Evolutionary conservation across 2,888 invertebrate species (phyloP).

Genomic region (Papilio demoleus): DNA sequence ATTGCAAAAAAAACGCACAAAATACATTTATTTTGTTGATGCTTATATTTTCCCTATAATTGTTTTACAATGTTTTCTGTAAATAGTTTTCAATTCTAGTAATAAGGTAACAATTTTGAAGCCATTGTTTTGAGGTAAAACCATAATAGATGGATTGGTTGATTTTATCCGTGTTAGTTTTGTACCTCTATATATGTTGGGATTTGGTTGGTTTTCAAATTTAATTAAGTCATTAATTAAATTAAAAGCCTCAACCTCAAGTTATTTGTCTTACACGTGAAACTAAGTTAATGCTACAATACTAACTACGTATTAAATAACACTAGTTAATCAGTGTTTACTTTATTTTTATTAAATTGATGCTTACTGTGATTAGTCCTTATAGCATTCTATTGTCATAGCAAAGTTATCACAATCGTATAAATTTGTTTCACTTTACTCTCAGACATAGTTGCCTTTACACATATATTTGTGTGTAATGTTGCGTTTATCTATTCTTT

Average conservation of each 20-base stretch:
- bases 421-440: neutral
- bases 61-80: no score
- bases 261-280: neutral
- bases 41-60: no score
- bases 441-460: neutral
- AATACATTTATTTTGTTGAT: no score
- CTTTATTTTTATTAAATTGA: no score
- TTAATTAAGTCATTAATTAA: conserved; percentile 30
- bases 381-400: no score
- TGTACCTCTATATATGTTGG: conserved; percentile 5
- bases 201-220: conserved; percentile 4
- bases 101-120: neutral
- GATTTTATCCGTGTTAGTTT: neutral
- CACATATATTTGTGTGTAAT: neutral
- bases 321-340: no score
- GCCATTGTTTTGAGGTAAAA: neutral
- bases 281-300: conserved; percentile 1
- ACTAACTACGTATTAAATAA: no score
- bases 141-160: neutral
- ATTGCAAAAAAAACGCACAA: no score
- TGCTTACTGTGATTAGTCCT: no score
- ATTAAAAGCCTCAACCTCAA: conserved; percentile 16
- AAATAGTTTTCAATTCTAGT: no score
- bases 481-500: conserved; percentile 8
- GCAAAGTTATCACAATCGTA: no score